Percentiles rank a stretch among this genome's conserved stretches.
Conservation (phyloP, 2,113 vertebrate genomes). For the Atrichornis clamosus region DNA sequence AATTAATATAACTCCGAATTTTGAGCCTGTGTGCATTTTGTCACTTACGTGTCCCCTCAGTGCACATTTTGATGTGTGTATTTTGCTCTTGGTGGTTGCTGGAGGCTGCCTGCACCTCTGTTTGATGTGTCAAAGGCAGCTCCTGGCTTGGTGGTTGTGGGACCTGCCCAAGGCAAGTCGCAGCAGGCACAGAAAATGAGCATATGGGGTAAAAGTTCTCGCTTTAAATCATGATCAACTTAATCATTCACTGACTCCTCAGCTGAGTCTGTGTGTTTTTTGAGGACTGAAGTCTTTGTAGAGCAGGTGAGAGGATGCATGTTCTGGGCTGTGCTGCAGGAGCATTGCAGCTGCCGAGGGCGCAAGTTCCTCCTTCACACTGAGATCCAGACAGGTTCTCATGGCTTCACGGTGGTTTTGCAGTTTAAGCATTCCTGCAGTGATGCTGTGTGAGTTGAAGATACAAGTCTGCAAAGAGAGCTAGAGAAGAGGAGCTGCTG, state of each 20-base stretch:
- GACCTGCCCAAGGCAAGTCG: neutral
- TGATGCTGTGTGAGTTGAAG: neutral
- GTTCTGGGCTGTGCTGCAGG: neutral
- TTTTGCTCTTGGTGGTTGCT: neutral
- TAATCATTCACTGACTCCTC: neutral
- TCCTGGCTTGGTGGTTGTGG: neutral
- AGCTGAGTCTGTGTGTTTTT: neutral
- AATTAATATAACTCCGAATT: neutral
- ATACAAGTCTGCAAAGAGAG: neutral
- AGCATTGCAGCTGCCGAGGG: rapidly evolving
- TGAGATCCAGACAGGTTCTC: neutral
- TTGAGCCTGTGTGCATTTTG: neutral
- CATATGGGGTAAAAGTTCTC: neutral
- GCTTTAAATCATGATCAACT: neutral
- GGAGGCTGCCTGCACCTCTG: neutral
- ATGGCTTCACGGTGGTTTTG: neutral
- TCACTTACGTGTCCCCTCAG: neutral
- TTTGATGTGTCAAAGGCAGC: neutral
- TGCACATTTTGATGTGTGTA: neutral
- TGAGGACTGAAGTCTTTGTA: neutral
- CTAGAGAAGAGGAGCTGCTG: neutral
- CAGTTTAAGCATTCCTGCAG: neutral
- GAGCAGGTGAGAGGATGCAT: neutral
- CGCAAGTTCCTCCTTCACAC: rapidly evolving
- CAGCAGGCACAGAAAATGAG: neutral